Evolutionary conservation across 2,888 invertebrate species (phyloP), one percentile per base, ranked within the genome.

Genomic region (Dichetophora obliterata): DNA sequence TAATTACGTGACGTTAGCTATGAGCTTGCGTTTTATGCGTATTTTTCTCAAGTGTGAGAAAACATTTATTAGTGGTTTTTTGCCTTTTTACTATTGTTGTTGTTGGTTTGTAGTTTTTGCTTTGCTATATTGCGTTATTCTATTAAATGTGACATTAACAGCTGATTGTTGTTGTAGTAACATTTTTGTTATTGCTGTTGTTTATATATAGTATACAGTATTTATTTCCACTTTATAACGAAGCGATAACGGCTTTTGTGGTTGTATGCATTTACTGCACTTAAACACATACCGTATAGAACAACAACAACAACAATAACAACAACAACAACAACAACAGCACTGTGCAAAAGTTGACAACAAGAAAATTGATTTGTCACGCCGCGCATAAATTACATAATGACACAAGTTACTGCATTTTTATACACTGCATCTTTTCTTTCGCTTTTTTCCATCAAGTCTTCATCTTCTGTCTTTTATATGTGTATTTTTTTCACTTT

Each of bases 381-480:
- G 52, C 68, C 52, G n/a, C 63, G 63, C 63, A 19, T 63, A 63
- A 63, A 54, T 86, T 86, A 85, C 86, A 86, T 85, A 84, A 84
- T 84, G 83, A 84, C 82, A 80, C 80, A 77, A 59, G 34, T 52
- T 71, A 76, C 37, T 52, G 75, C 57, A 65, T 66, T 75, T 75
- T 65, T 75, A 65, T 69, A 61, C 43, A 34, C 59, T 24, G 19
- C 52, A n/a, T 66, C 48, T 37, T 66, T 24, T 66, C 19, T 43
- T 48, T 48, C 31, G 19, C 24, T 43, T 14, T 22, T 37, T 19
- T 50, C 48, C 24, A 50, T 68, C n/a, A 22, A 48, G 19, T 14
- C 16, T 48, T 11, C n/a, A 50, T 68, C 50, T 43, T 31, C 16
- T 31, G 6, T 9, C 19, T 43, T 19, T 22, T 27, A 11, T 27